These are phyloP conservation scores for Enhydra lutris DNA, from an alignment of 2,113 vertebrate genomes.

Conservation along the genomic window DNA sequence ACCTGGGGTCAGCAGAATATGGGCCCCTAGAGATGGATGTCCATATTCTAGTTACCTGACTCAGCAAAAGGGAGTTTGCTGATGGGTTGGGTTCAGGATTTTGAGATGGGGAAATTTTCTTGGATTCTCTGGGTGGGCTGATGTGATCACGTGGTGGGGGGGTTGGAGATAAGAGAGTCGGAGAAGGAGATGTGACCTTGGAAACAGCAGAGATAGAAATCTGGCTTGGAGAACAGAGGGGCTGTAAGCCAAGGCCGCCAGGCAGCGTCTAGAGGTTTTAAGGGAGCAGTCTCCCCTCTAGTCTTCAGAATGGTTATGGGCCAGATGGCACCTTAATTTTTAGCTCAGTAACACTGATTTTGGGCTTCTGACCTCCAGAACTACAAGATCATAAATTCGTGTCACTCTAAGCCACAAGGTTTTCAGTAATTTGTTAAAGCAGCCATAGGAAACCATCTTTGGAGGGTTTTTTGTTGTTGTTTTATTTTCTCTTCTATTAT, in stretches of 20 bases:
- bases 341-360: not conserved
- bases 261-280: not conserved
- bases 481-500: not conserved
- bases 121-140: not conserved
- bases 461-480: not conserved
- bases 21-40: not conserved
- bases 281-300: not conserved
- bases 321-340: not conserved
- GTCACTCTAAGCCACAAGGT: not conserved
- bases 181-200: not conserved
- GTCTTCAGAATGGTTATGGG: not conserved
- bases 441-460: not conserved
- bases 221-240: not conserved
- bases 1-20: rapidly evolving
- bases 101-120: not conserved
- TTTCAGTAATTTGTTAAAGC: not conserved
- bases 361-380: not conserved
- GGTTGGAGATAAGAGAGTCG: not conserved
- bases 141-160: not conserved
- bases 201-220: not conserved
- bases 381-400: not conserved
- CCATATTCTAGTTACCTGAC: not conserved
- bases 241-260: not conserved
- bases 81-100: not conserved
- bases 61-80: not conserved